Evolutionary conservation across 2,113 vertebrate species (phyloP).

Genomic region (Marcusenius ussheri): DNA sequence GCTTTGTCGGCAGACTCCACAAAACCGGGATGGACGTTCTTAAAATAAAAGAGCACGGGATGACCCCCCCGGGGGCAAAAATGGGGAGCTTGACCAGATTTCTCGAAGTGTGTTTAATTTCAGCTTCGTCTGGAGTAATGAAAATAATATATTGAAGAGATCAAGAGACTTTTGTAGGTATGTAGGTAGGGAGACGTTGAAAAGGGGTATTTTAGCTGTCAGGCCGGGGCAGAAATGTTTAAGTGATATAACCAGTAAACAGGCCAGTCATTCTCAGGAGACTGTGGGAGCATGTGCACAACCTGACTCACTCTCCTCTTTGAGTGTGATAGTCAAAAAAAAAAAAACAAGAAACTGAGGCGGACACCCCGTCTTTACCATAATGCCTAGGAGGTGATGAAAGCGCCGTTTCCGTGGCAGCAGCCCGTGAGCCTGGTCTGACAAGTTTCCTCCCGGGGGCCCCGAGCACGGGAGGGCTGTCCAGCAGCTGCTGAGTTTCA

Average conservation of each 20-base stretch:
- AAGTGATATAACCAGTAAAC: background rate
- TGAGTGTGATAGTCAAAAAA: background rate
- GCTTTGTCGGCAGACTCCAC: background rate
- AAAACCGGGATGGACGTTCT: background rate
- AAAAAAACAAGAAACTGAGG: background rate
- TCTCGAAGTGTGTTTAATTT: background rate
- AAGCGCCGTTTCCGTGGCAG: conserved; percentile 21
- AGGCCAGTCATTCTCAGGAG: background rate
- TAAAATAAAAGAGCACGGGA: background rate
- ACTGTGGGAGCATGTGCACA: background rate
- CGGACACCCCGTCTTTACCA: background rate
- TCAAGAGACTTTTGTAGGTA: background rate
- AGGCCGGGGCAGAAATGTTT: background rate
- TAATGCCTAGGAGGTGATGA: background rate
- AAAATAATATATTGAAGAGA: background rate
- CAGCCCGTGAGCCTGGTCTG: conserved; percentile 11
- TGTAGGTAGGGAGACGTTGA: background rate
- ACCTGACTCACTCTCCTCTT: background rate
- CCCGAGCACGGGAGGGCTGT: conserved; percentile 3
- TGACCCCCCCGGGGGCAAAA: background rate
- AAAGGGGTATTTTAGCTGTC: background rate
- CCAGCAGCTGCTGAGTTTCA: conserved; percentile 21
- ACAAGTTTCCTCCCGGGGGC: conserved; percentile 21
- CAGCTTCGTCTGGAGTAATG: background rate
- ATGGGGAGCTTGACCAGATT: background rate